Evolutionary conservation across 2,888 invertebrate species (phyloP).

Genomic region (Hoplodrina blanda): DNA sequence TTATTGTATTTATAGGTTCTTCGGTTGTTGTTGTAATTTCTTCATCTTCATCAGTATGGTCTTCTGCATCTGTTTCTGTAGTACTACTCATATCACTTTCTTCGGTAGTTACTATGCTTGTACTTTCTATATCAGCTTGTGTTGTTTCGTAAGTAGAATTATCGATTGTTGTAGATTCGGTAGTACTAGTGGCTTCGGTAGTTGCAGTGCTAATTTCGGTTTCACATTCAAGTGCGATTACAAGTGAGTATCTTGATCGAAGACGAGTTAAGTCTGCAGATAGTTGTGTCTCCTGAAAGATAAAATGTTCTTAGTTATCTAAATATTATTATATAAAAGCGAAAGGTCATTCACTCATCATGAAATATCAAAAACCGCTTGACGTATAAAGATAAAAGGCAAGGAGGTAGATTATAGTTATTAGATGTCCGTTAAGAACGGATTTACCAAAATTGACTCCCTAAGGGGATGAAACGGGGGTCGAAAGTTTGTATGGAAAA

Average conservation of each 20-base stretch:
- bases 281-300: constrained; percentile 74
- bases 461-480: too few species aligned
- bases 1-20: constrained; percentile 8
- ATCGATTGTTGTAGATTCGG: constrained; percentile 11
- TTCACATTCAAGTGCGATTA: constrained; percentile 79
- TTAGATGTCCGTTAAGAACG: too few species aligned
- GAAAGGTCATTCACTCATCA: too few species aligned
- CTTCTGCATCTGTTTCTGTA: background rate
- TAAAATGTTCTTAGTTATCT: background rate
- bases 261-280: constrained; percentile 79
- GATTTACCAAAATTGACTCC: too few species aligned
- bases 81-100: background rate
- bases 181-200: constrained; percentile 9
- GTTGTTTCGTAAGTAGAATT: background rate
- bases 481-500: too few species aligned
- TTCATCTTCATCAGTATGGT: constrained; percentile 18
- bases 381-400: too few species aligned
- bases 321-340: too few species aligned
- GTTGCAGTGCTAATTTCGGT: constrained; percentile 51
- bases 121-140: background rate
- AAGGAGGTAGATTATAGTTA: too few species aligned
- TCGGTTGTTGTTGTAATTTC: constrained; percentile 27
- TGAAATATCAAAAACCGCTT: too few species aligned
- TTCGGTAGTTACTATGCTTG: background rate
- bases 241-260: constrained; percentile 73